phyloP scores from a whole-genome alignment of 2,113 vertebrate species.

The Ciconia boyciana region DNA sequence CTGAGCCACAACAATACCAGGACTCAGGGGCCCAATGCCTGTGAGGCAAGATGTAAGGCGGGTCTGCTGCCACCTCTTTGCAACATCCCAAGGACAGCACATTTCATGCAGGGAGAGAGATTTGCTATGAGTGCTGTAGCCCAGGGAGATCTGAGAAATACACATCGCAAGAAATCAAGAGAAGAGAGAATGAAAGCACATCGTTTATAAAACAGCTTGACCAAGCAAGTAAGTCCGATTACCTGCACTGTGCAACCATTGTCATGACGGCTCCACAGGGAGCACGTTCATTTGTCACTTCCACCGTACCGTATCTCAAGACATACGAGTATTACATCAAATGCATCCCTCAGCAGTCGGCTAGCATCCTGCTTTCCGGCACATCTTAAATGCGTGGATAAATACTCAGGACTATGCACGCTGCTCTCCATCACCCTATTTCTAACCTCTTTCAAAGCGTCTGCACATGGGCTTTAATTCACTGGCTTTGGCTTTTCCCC shows the following conservation, averaged over 20 bases:
- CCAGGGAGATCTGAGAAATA: not conserved
- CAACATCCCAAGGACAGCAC: not conserved
- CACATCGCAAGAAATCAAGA: not conserved
- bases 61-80: not conserved
- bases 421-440: not conserved
- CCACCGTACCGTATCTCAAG: not conserved
- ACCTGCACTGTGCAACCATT: not conserved
- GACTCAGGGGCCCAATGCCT: not conserved
- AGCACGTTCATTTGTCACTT: not conserved
- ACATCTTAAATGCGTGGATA: not conserved
- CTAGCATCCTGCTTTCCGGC: not conserved
- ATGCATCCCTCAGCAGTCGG: not conserved
- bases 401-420: not conserved
- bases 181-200: not conserved
- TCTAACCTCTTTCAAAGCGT: not conserved
- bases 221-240: constrained; percentile 11
- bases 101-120: not conserved
- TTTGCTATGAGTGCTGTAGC: not conserved
- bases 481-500: not conserved
- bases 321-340: not conserved
- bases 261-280: not conserved
- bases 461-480: not conserved
- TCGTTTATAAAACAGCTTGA: constrained; percentile 12
- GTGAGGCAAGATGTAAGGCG: not conserved
- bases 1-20: not conserved